A percentile compares a stretch with the other conserved stretches of the same genome.
phyloP scores from a whole-genome alignment of 2,888 invertebrate species.

The Limnephilus marmoratus region DNA sequence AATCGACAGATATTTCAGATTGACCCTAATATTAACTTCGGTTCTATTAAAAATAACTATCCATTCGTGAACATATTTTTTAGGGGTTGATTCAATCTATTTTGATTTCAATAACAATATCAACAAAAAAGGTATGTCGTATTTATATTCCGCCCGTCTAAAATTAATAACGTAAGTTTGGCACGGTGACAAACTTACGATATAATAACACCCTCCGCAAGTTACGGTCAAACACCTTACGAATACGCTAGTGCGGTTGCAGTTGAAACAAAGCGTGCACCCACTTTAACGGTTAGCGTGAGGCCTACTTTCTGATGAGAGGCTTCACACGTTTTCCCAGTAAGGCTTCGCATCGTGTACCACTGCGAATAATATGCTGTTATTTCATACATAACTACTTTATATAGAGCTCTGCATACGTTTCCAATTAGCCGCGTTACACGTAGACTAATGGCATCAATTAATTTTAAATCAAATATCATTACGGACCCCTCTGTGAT shows the following conservation, averaged over 20 bases:
- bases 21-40: too few species aligned
- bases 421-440: constrained; percentile 12
- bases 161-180: too few species aligned
- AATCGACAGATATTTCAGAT: too few species aligned
- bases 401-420: neutral
- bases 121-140: too few species aligned
- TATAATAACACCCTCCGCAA: too few species aligned
- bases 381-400: neutral
- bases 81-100: too few species aligned
- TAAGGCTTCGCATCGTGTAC: neutral
- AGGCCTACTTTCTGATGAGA: neutral
- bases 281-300: neutral
- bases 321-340: neutral
- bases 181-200: neutral
- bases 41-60: too few species aligned
- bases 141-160: too few species aligned
- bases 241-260: neutral
- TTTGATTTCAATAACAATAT: too few species aligned
- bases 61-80: too few species aligned
- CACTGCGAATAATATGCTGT: neutral
- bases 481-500: constrained; percentile 34
- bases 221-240: neutral
- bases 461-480: constrained; percentile 58
- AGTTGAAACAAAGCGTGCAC: neutral
- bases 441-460: constrained; percentile 46